phyloP scores from a whole-genome alignment of 2,797 vertebrate genomes.

The Anniella stebbinsi region DNA sequence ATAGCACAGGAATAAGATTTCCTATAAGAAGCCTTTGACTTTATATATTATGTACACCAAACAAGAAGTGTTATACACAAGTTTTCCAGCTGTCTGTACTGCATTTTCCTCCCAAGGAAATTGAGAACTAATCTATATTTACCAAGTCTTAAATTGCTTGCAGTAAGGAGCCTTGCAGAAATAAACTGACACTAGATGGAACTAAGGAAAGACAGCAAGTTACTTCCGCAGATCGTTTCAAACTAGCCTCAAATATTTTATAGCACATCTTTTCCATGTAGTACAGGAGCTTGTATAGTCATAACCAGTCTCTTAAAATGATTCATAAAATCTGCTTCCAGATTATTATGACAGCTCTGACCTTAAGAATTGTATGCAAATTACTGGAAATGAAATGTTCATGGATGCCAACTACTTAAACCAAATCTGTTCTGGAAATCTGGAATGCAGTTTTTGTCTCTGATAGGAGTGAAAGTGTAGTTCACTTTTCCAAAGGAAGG shows the following conservation, averaged over 20 bases:
- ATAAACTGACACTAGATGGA: background rate
- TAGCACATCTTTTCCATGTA: conserved; percentile 23
- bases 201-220: background rate
- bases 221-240: background rate
- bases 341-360: background rate
- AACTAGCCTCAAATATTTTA: background rate
- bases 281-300: conserved; percentile 16
- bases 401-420: background rate
- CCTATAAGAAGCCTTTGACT: background rate
- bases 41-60: background rate
- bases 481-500: too few relatives aligned
- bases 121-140: background rate
- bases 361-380: conserved; percentile 1
- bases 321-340: conserved; percentile 20
- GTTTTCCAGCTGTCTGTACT: background rate
- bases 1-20: background rate
- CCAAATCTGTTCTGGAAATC: conserved; percentile 45
- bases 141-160: background rate
- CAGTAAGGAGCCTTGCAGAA: background rate
- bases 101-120: background rate
- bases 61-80: background rate
- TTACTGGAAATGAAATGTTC: conserved; percentile 24
- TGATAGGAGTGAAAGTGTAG: background rate
- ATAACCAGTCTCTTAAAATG: background rate
- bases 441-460: conserved; percentile 12